Evolutionary conservation across 2,888 invertebrate species (phyloP), one percentile per base, ranked within the genome.

Genomic region (Isoperla grammatica): DNA sequence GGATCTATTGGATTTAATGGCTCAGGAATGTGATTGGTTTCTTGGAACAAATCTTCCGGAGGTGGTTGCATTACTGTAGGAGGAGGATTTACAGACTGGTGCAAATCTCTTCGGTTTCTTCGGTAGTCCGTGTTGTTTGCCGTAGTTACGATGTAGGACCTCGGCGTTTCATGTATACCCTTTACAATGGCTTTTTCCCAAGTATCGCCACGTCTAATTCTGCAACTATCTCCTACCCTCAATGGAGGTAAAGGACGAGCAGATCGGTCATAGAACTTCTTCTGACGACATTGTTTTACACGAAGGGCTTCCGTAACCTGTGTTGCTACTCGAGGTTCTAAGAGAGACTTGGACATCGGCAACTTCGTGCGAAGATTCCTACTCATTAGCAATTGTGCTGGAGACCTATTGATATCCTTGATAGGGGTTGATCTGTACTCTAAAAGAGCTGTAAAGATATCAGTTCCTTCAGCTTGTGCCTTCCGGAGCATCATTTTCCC

Each of bases 401-500:
- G 53, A 20, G 53, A 53, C 19, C 37, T 37, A 19, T 53, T 22
- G 2, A 53, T 20, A n/a, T 17, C n/a, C 29, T 29, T 29, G 15
- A 48, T 17, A 9, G 57, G 57, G 15, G 57, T 48, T 13, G 43
- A 37, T 48, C 57, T 22, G 48, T 57, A 57, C 29, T 57, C 43
- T 43, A 57, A 19, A n/a, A 57, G 29, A n/a, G 57, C 57, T 22
- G 35, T 43, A 19, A 48, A 19, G 43, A 57, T 48, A 35, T 48
- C 57, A n/a, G 53, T 53, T 12, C 17, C 15, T 19, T 53, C 53
- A 12, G 57, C 60, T 11, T 45, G 29, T 46, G 60, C 58, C 49
- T 67, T 68, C 23, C 65, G 62, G 2, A 68, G 15, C 17, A 67
- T 57, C 12, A 56, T 29, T 68, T 67, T 67, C 1, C 57, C 59